A percentile compares a stretch with the other conserved stretches of the same genome.
Evolutionary conservation across 2,113 vertebrate genomes (phyloP).

Genomic region (Atractosteus spatula): DNA sequence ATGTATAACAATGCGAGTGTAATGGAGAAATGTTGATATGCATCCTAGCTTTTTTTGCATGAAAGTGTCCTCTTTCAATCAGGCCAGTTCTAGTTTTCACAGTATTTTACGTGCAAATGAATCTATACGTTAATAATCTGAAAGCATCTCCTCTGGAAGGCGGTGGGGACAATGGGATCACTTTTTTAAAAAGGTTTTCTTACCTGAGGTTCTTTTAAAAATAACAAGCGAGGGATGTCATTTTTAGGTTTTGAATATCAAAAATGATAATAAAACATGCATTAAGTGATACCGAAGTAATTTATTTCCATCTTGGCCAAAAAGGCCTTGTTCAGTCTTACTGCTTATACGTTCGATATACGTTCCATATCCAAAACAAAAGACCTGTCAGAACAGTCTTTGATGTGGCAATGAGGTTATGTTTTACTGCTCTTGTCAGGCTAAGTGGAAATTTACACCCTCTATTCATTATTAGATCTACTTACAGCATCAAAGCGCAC

Average conservation of each 20-base stretch:
- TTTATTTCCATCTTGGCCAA: neutral
- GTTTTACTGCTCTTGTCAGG: constrained; percentile 4
- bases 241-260: neutral
- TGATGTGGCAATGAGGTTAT: constrained; percentile 55
- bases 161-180: neutral
- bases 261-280: neutral
- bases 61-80: neutral
- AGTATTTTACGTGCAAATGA: constrained; percentile 6
- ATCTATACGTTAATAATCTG: constrained; percentile 6
- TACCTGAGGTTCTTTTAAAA: neutral
- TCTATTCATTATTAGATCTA: constrained; percentile 48
- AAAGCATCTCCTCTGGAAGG: neutral
- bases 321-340: neutral
- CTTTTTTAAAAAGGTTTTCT: neutral
- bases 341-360: constrained; percentile 26
- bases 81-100: constrained; percentile 2
- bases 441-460: constrained; percentile 42
- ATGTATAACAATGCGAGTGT: no score
- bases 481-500: constrained; percentile 37
- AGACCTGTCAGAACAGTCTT: constrained; percentile 36
- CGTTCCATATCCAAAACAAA: constrained; percentile 17
- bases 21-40: no score
- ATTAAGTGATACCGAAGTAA: neutral
- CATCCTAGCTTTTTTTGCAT: neutral
- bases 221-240: neutral